These are phyloP conservation scores for Cydia fagiglandana DNA, from an alignment of 1,140 invertebrate genomes.

Conservation along the genomic window DNA sequence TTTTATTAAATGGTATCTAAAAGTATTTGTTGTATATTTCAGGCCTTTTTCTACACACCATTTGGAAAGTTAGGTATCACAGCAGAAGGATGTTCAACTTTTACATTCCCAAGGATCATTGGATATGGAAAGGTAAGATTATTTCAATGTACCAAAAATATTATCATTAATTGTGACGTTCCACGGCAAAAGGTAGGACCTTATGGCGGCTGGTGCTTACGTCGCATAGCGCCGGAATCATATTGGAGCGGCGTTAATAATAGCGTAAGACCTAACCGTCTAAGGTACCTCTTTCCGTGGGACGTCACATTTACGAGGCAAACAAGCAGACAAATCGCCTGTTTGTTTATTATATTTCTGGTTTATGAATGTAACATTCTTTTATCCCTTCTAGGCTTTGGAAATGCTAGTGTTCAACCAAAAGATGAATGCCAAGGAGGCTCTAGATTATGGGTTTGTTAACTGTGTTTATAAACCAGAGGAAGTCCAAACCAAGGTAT, in stretches of 20 bases:
- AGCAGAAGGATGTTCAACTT: constrained; percentile 92
- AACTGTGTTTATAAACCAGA: constrained; percentile 82
- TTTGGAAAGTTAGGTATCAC: constrained; percentile 89
- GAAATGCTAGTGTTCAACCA: constrained; percentile 91
- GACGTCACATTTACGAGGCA: too few species aligned
- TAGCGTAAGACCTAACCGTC: too few species aligned
- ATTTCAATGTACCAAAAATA: not conserved
- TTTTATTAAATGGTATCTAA: too few species aligned
- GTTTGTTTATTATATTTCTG: not conserved
- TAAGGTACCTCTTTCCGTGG: too few species aligned
- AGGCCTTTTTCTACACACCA: constrained; percentile 93
- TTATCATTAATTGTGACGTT: too few species aligned
- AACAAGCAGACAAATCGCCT: too few species aligned
- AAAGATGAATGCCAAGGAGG: constrained; percentile 88
- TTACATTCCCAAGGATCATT: constrained; percentile 90
- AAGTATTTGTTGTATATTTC: constrained; percentile 46
- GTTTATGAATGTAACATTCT: not conserved
- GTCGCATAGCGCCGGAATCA: too few species aligned
- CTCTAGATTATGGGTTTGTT: constrained; percentile 85
- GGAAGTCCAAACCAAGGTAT: constrained; percentile 81
- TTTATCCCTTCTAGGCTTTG: constrained; percentile 81
- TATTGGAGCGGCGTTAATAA: too few species aligned
- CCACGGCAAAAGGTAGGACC: too few species aligned
- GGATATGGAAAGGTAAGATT: constrained; percentile 85
- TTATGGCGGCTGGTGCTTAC: too few species aligned